These are phyloP conservation scores for Argyrosomus japonicus DNA, from an alignment of 2,113 vertebrate genomes.

Conservation along the genomic window DNA sequence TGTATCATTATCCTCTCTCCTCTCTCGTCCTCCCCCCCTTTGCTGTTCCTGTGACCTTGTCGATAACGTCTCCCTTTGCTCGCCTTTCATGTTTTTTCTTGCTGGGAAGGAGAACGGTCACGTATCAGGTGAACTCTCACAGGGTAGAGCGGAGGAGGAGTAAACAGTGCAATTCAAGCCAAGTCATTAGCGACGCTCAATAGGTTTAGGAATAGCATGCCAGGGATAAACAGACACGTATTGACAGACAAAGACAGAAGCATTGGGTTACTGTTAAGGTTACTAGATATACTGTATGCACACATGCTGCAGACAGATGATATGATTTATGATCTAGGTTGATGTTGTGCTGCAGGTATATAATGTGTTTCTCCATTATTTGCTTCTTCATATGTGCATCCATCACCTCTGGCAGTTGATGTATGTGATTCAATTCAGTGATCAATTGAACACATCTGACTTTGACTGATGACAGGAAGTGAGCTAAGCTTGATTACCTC, in stretches of 20 bases:
- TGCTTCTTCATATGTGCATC: not conserved
- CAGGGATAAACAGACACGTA: slow-evolving; percentile 21
- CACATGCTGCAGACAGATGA: not conserved
- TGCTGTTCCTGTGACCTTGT: slow-evolving; percentile 60
- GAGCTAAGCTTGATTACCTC: slow-evolving; percentile 33
- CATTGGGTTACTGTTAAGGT: slow-evolving; percentile 40
- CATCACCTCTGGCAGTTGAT: slow-evolving; percentile 32
- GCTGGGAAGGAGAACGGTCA: slow-evolving; percentile 29
- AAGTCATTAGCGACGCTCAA: slow-evolving; percentile 66
- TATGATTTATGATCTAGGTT: not conserved
- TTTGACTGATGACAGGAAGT: slow-evolving; percentile 46
- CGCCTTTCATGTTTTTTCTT: slow-evolving; percentile 32
- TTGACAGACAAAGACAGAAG: slow-evolving; percentile 14
- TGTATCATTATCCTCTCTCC: slow-evolving; percentile 6
- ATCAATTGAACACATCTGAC: slow-evolving; percentile 34
- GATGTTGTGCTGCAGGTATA: no score
- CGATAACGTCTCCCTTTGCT: slow-evolving; percentile 40
- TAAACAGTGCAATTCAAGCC: slow-evolving; percentile 64
- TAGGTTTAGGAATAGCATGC: slow-evolving; percentile 49
- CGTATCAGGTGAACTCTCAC: slow-evolving; percentile 54
- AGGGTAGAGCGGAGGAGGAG: slow-evolving; percentile 29
- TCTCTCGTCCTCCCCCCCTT: not conserved
- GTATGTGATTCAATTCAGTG: slow-evolving; percentile 14
- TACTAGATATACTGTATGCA: slow-evolving; percentile 14
- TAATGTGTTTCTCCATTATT: not conserved